Percentiles rank a stretch among this genome's conserved stretches.
Evolutionary conservation across 1,140 invertebrate species (phyloP).

Genomic region (Drosophila sechellia): DNA sequence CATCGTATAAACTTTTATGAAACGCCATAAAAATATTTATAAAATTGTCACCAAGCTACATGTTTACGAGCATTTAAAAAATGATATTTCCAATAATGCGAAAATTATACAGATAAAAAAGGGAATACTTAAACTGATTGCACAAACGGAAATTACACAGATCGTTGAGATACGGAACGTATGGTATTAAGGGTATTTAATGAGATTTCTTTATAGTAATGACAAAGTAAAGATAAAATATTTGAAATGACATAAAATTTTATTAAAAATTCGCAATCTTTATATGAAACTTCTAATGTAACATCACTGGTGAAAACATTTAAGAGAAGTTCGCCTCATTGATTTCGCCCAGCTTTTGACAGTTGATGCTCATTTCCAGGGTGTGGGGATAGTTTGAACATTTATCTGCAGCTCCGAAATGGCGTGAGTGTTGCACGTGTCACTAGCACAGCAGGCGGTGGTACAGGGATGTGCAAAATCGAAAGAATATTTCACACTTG

Average conservation of each 20-base stretch:
- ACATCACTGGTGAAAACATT: slow-evolving; percentile 2
- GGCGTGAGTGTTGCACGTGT: slow-evolving; percentile 72
- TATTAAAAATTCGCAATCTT: too few relatives aligned
- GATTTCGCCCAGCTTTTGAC: slow-evolving; percentile 66
- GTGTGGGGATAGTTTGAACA: slow-evolving; percentile 1
- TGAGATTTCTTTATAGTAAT: not conserved
- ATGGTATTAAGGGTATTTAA: slow-evolving; percentile 19
- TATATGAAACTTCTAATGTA: too few relatives aligned
- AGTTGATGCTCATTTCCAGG: slow-evolving; percentile 67
- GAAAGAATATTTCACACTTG: slow-evolving; percentile 66
- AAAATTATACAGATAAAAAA: slow-evolving; percentile 64
- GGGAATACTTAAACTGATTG: slow-evolving; percentile 23
- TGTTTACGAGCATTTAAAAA: slow-evolving; percentile 77
- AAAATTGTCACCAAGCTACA: slow-evolving; percentile 70
- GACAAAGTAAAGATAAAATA: not conserved
- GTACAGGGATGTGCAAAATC: slow-evolving; percentile 29
- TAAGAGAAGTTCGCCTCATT: slow-evolving; percentile 25
- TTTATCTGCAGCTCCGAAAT: slow-evolving; percentile 31
- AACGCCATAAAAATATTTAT: slow-evolving; percentile 81
- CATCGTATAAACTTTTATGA: slow-evolving; percentile 79
- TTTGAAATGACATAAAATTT: not conserved
- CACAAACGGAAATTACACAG: slow-evolving; percentile 52
- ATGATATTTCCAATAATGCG: slow-evolving; percentile 60
- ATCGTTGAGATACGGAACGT: slow-evolving; percentile 22
- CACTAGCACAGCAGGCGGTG: slow-evolving; percentile 54